Base-by-base conservation (phyloP, 2,113 vertebrate species). In the Neodon shergylaensis region DNA sequence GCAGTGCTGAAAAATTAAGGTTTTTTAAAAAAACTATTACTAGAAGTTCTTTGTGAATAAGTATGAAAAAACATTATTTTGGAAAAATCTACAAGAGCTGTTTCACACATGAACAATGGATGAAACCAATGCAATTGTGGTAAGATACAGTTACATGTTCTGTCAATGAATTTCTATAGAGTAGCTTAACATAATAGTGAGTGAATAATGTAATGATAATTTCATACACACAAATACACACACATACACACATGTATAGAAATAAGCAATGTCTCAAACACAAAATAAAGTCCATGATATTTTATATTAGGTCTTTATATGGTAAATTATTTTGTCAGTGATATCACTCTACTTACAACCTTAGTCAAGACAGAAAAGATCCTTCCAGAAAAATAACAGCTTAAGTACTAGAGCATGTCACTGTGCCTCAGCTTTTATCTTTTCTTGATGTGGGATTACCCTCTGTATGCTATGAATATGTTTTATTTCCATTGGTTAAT, bases 41-140 rank as follows among this genome's bases (percentile, higher is more conserved):
- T n/a, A 82, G 39, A 91, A 84, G 16, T 33, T 39, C 21, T 94
- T 94, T 78, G 47, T 28, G 8, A 84, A 78, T 65, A 39, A 78
- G 4, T 49, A 89, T 74, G 21, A 31, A 86, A 21, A 96, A 95
- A 81, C 4, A 73, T 90, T 63, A 94, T 84, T 84, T 95, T 85
- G 76, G 76, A 95, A 93, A 94, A 58, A 93, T 44, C 52, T 92
- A 77, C 33, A 79, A 44, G 8, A 11, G 36, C 22, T 76, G 33
- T 61, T 96, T 90, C 16, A 73, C 36, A 88, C 10, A 93, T 31
- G 1, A 95, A 95, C 95, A 93, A 14, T 73, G n/a, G 39, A 95
- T 94, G 19, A 88, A 85, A 72, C 52, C 54, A 90, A 91, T 87
- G 90, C 77, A 82, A 91, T 33, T 94, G 24, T 58, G 58, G 73